A percentile compares a stretch with the other conserved stretches of the same genome.
Evolutionary conservation across 92 coral and sea anemone species (phyloP).

Genomic region (Plumapathes pennacea): DNA sequence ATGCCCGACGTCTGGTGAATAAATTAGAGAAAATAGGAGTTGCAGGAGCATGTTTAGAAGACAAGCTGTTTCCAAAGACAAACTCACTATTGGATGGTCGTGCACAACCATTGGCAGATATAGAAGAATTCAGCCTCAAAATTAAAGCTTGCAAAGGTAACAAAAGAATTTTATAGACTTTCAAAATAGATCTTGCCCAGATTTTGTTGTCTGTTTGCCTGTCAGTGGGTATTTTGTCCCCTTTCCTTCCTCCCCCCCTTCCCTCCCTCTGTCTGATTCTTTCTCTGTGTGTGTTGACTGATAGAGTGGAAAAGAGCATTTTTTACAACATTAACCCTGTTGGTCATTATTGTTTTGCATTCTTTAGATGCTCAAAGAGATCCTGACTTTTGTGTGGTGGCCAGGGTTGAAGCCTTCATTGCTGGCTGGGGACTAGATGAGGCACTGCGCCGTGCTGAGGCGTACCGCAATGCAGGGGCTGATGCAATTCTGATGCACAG

Average conservation of each 20-base stretch:
- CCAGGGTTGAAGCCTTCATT: constrained; percentile 97
- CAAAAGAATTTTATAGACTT: no score
- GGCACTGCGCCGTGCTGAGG: constrained; percentile 93
- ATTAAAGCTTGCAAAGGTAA: constrained; percentile 98
- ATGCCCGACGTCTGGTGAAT: constrained; percentile 89
- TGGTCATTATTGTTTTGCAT: neutral
- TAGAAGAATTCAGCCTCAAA: constrained; percentile 90
- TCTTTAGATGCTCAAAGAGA: constrained; percentile 79
- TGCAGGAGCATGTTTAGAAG: constrained; percentile 98
- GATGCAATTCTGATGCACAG: constrained; percentile 99
- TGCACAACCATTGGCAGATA: constrained; percentile 95
- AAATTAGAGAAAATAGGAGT: constrained; percentile 92
- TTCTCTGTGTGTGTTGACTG: no score
- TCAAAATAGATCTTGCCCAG: no score
- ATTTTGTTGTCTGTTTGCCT: no score
- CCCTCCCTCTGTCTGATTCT: no score
- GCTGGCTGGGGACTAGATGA: constrained; percentile 99
- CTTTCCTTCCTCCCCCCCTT: no score
- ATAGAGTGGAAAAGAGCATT: no score
- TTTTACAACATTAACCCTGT: no score
- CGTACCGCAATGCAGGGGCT: constrained; percentile 97
- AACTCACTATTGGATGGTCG: constrained; percentile 95
- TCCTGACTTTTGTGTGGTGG: constrained; percentile 90
- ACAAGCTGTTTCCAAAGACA: constrained; percentile 95
- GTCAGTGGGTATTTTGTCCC: no score